Percentiles rank a stretch among this genome's conserved stretches.
phyloP scores from a whole-genome alignment of 2,797 vertebrate genomes.

The Monodelphis domestica region DNA sequence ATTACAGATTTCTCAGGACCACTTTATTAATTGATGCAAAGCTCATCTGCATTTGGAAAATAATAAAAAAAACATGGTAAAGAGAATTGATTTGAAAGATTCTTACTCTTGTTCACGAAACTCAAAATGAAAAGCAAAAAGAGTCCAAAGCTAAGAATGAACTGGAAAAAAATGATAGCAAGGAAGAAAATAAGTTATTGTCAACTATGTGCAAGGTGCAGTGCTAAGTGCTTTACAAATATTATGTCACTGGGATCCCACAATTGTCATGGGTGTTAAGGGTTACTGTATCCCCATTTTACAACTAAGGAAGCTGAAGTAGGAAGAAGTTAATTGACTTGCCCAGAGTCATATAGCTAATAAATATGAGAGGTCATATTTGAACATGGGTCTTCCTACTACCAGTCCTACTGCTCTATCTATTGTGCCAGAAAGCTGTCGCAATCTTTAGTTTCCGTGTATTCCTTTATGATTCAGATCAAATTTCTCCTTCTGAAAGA shows the following conservation, averaged over 20 bases:
- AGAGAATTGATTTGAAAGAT: neutral
- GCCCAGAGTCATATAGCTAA: neutral
- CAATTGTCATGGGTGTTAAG: neutral
- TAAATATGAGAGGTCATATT: neutral
- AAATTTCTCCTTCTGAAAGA: neutral
- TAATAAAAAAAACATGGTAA: neutral
- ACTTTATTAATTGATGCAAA: neutral
- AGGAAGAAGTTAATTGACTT: neutral
- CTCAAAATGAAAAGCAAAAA: slow-evolving; percentile 24
- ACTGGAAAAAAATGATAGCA: slow-evolving; percentile 5
- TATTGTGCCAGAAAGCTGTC: neutral
- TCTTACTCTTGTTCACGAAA: slow-evolving; percentile 23
- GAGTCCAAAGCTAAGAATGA: neutral
- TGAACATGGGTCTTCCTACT: neutral
- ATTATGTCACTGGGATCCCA: neutral
- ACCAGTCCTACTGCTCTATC: too few relatives aligned
- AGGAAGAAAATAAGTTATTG: neutral
- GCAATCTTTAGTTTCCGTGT: neutral
- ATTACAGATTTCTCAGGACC: neutral
- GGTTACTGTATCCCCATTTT: neutral
- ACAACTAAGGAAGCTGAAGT: neutral
- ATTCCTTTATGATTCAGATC: neutral
- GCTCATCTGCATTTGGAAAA: neutral
- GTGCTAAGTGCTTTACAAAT: neutral
- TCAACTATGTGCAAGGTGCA: neutral